Evolutionary conservation across 1,140 invertebrate species (phyloP).

Genomic region (Fopius arisanus): DNA sequence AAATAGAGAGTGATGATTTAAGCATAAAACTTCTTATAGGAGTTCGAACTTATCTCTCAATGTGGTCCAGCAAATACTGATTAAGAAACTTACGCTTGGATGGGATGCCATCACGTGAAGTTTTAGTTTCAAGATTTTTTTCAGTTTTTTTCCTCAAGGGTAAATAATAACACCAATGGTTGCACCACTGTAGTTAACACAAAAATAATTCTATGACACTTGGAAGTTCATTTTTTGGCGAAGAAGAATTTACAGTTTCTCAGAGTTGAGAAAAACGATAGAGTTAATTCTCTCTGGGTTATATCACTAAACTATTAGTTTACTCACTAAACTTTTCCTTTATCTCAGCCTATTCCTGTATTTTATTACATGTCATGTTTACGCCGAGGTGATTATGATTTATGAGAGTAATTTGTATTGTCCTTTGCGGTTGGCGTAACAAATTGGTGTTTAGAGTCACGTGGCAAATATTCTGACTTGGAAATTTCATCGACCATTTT

Average conservation of each 20-base stretch:
- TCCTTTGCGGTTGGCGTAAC: not conserved
- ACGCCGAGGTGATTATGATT: no score
- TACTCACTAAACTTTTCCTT: no score
- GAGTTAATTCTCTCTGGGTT: not conserved
- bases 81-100: conserved; percentile 46
- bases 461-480: not conserved
- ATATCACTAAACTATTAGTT: not conserved
- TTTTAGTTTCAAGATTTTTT: conserved; percentile 13
- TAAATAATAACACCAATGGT: not conserved
- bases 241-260: not conserved
- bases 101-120: conserved; percentile 51
- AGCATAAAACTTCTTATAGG: not conserved
- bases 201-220: not conserved
- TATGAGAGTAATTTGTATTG: no score
- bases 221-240: not conserved
- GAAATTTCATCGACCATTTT: not conserved
- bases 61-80: not conserved
- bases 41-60: conserved; percentile 1
- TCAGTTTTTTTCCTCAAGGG: not conserved
- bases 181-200: not conserved
- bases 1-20: not conserved
- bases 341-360: no score
- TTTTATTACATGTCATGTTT: no score
- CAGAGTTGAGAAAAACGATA: not conserved
- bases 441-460: not conserved